Percentiles rank a stretch among this genome's conserved stretches.
Conservation (phyloP, 2,888 invertebrate species). For the Tribolium freemani region DNA sequence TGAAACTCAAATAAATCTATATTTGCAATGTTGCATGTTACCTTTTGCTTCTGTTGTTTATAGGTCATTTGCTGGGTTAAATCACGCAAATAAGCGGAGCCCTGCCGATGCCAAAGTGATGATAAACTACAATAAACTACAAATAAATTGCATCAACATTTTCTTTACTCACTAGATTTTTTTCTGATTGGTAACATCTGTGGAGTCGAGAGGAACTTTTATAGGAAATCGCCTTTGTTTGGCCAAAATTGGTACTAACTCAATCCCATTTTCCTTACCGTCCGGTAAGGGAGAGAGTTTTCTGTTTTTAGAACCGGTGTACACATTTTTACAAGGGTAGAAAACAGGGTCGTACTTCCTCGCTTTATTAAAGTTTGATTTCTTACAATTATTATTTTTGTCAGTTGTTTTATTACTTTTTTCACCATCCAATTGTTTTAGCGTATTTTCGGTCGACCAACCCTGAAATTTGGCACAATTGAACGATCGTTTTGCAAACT, state of each 20-base stretch:
- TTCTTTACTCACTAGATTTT: constrained; percentile 49
- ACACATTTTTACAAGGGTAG: constrained; percentile 49
- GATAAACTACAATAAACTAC: constrained; percentile 14
- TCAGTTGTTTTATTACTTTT: constrained; percentile 32
- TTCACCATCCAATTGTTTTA: constrained; percentile 58
- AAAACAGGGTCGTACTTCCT: constrained; percentile 52
- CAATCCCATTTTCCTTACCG: constrained; percentile 73
- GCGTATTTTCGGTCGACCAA: constrained; percentile 65
- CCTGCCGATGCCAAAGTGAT: constrained; percentile 60
- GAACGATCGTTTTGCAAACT: background rate
- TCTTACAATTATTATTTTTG: constrained; percentile 1
- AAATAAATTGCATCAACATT: background rate
- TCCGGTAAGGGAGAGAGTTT: constrained; percentile 63
- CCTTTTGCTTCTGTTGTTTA: constrained; percentile 68
- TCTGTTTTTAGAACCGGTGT: constrained; percentile 50
- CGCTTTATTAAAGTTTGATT: constrained; percentile 45
- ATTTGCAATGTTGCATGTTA: constrained; percentile 46
- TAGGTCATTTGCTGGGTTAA: constrained; percentile 71
- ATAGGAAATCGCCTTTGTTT: constrained; percentile 73
- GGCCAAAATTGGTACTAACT: constrained; percentile 82
- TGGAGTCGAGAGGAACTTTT: constrained; percentile 71
- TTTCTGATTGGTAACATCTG: constrained; percentile 71
- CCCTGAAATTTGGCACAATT: constrained; percentile 58
- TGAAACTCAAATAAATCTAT: background rate
- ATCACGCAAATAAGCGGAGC: constrained; percentile 69